Percentiles rank a stretch among this genome's conserved stretches.
Conservation (phyloP, 2,797 vertebrate genomes). For the Pogoniulus pusillus region DNA sequence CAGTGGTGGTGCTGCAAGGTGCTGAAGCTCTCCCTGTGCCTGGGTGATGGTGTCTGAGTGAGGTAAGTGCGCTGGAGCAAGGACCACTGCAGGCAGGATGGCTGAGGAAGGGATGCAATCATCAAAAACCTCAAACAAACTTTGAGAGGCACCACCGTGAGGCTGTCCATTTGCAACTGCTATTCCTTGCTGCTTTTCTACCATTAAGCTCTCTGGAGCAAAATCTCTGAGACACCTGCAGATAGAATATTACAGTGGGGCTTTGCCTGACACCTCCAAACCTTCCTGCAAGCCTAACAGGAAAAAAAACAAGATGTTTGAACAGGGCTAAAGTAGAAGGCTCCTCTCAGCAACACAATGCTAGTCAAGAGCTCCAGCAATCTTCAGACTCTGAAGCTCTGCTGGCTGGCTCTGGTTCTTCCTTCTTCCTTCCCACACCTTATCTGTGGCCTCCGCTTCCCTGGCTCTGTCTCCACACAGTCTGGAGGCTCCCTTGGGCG, state of each 20-base stretch:
- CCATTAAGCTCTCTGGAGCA: neutral
- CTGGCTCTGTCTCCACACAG: neutral
- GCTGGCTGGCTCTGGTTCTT: neutral
- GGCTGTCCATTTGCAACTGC: accelerated
- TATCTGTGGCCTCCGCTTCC: neutral
- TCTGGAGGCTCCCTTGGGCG: neutral
- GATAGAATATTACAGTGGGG: neutral
- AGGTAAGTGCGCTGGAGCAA: neutral
- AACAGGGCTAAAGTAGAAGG: neutral
- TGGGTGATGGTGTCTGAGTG: neutral
- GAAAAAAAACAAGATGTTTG: neutral
- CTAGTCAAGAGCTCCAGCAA: neutral
- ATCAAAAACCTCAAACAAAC: neutral
- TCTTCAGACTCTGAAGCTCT: neutral
- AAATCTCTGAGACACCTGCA: neutral
- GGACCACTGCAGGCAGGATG: neutral
- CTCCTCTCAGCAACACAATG: neutral
- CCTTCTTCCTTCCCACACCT: conserved; percentile 27
- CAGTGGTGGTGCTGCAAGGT: neutral
- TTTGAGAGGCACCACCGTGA: neutral
- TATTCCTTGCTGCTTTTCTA: neutral
- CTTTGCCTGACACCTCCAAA: neutral
- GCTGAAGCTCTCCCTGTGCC: neutral
- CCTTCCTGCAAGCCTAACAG: neutral
- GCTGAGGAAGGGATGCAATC: too few relatives aligned